These are phyloP conservation scores for Catonia carolina DNA, from an alignment of 2,888 invertebrate genomes.

Conservation along the genomic window DNA sequence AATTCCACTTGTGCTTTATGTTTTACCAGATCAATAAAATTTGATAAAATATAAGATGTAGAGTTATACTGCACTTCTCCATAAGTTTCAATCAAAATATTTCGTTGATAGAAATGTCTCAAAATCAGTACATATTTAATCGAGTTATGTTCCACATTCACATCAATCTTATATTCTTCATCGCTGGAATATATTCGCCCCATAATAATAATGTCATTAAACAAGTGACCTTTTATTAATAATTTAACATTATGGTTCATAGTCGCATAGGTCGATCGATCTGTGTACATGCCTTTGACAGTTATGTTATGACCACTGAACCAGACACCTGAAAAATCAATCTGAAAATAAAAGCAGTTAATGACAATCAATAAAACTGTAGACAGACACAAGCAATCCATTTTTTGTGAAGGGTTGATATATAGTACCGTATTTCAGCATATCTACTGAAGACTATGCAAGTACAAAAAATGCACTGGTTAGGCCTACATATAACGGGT, in stretches of 20 bases:
- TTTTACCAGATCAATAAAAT: constrained; percentile 58
- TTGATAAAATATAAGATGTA: constrained; percentile 59
- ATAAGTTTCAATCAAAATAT: constrained; percentile 53
- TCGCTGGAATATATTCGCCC: constrained; percentile 62
- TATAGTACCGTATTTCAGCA: too few species aligned
- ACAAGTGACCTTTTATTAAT: constrained; percentile 63
- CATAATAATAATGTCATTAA: constrained; percentile 59
- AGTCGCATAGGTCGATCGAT: constrained; percentile 58
- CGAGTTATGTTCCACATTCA: constrained; percentile 55
- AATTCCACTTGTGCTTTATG: constrained; percentile 61
- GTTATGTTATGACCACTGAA: constrained; percentile 69
- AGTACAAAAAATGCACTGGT: too few species aligned
- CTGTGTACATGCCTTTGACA: constrained; percentile 65
- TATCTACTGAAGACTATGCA: too few species aligned
- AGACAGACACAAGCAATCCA: too few species aligned
- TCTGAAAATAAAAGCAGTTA: constrained; percentile 42
- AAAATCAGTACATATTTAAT: constrained; percentile 60
- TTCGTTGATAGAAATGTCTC: constrained; percentile 55
- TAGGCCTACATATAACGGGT: too few species aligned
- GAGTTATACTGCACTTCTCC: constrained; percentile 60
- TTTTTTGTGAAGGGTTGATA: too few species aligned
- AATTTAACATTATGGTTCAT: constrained; percentile 63
- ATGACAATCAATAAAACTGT: constrained; percentile 36
- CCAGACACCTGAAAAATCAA: constrained; percentile 68
- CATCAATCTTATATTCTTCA: constrained; percentile 56